These are phyloP conservation scores for Acestrorhynchus altus DNA, from an alignment of 2,797 vertebrate species.

Conservation along the genomic window DNA sequence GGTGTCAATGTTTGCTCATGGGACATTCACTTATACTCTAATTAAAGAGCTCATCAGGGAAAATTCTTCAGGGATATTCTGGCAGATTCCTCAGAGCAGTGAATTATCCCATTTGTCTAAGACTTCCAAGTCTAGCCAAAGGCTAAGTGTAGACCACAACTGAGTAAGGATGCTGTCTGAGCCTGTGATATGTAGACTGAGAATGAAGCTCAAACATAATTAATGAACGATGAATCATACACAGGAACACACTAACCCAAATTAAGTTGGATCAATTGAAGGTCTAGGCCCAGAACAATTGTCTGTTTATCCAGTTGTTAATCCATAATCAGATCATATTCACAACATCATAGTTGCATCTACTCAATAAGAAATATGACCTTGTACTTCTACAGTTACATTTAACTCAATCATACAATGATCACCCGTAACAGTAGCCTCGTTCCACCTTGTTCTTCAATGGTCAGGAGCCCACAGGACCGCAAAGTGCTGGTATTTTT, in stretches of 20 bases:
- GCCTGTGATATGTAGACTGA: neutral
- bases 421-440: too few relatives aligned
- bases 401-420: too few relatives aligned
- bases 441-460: too few relatives aligned
- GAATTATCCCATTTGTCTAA: neutral
- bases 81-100: neutral
- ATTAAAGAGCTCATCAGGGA: neutral
- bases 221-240: neutral
- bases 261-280: neutral
- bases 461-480: too few relatives aligned
- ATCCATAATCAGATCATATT: neutral
- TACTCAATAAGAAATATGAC: too few relatives aligned
- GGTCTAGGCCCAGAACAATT: neutral
- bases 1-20: slow-evolving; percentile 20
- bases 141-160: neutral
- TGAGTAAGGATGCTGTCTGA: neutral
- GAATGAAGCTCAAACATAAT: neutral
- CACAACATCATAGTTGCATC: too few relatives aligned
- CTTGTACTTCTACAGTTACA: too few relatives aligned
- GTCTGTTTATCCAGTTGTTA: neutral
- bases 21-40: neutral
- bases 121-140: slow-evolving; percentile 3
- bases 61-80: neutral
- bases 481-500: too few relatives aligned
- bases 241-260: neutral